Conservation (phyloP, 2,797 vertebrate species). For the Trachurus trachurus region DNA sequence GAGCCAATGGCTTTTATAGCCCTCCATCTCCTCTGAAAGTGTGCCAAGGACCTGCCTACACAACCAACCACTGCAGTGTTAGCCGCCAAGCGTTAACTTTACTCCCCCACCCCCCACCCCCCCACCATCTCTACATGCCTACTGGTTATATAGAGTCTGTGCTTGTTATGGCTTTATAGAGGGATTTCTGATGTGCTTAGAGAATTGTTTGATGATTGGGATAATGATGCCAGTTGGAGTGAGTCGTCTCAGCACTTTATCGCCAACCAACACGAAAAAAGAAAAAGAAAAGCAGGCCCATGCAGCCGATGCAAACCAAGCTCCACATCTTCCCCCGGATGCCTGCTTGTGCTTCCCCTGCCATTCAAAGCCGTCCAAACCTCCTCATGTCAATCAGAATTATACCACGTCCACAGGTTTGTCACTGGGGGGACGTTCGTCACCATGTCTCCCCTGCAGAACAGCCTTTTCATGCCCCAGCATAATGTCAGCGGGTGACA, state of each 20-base stretch:
- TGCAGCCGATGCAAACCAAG: slow-evolving; percentile 17
- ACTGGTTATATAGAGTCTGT: slow-evolving; percentile 81
- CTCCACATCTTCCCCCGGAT: slow-evolving; percentile 36
- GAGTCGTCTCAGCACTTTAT: slow-evolving; percentile 79
- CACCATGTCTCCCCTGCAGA: slow-evolving; percentile 84
- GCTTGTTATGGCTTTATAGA: slow-evolving; percentile 83
- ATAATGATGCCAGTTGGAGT: slow-evolving; percentile 79
- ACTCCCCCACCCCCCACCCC: slow-evolving; percentile 48
- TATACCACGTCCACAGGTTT: slow-evolving; percentile 78
- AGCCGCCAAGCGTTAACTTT: slow-evolving; percentile 77
- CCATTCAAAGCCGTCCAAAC: slow-evolving; percentile 74
- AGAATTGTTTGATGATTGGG: slow-evolving; percentile 84
- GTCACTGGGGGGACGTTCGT: slow-evolving; percentile 80
- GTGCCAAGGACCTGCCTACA: slow-evolving; percentile 84
- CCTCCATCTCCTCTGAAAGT: slow-evolving; percentile 83
- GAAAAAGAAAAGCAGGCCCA: slow-evolving; percentile 48
- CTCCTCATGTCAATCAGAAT: slow-evolving; percentile 81
- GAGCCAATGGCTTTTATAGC: slow-evolving; percentile 86
- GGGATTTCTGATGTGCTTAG: slow-evolving; percentile 82
- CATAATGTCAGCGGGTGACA: slow-evolving; percentile 96
- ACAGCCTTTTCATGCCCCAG: slow-evolving; percentile 93
- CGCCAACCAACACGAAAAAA: slow-evolving; percentile 53
- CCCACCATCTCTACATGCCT: slow-evolving; percentile 68
- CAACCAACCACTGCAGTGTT: slow-evolving; percentile 66
- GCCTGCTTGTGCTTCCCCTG: slow-evolving; percentile 39